Evolutionary conservation across 53 echinoderm and acorn worm genomes (phyloP).

Genomic region (Arbacia lixula): DNA sequence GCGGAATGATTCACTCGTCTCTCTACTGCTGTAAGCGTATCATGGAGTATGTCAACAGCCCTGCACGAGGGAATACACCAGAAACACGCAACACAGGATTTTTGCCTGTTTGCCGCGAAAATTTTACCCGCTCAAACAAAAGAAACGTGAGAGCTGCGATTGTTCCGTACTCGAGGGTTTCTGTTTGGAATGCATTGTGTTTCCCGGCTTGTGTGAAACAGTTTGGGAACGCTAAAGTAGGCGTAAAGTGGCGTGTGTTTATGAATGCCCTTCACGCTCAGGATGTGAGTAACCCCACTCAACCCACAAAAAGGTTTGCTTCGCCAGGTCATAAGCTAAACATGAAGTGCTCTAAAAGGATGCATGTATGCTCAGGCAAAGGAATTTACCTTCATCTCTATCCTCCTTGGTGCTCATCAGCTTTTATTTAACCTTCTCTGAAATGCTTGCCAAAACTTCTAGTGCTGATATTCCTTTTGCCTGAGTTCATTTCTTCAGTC

Average conservation of each 20-base stretch:
- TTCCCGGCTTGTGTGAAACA: slow-evolving; percentile 3
- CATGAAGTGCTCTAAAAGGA: too few species aligned
- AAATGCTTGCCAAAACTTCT: too few species aligned
- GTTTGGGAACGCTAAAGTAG: slow-evolving; percentile 29
- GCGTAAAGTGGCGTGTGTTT: slow-evolving; percentile 15
- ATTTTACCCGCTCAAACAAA: slow-evolving; percentile 44
- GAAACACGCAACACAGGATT: background rate
- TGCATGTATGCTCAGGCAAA: too few species aligned
- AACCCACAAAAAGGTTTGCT: background rate
- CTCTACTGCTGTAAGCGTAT: slow-evolving; percentile 6
- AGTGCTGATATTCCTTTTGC: too few species aligned
- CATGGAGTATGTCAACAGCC: slow-evolving; percentile 22
- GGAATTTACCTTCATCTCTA: too few species aligned
- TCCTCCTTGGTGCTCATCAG: too few species aligned
- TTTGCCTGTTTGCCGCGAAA: slow-evolving; percentile 13
- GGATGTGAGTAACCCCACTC: slow-evolving; percentile 46
- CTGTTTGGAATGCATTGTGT: slow-evolving; percentile 19
- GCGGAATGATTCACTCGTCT: slow-evolving; percentile 37
- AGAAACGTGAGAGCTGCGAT: slow-evolving; percentile 18
- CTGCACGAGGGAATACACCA: background rate
- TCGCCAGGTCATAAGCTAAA: slow-evolving; percentile 31
- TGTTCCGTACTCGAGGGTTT: slow-evolving; percentile 7
- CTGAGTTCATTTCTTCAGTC: too few species aligned
- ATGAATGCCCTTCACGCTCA: too few species aligned
- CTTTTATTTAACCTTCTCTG: too few species aligned